Evolutionary conservation across 2,888 invertebrate genomes (phyloP), one percentile per base, ranked within the genome.

Genomic region (Tribolium freemani): DNA sequence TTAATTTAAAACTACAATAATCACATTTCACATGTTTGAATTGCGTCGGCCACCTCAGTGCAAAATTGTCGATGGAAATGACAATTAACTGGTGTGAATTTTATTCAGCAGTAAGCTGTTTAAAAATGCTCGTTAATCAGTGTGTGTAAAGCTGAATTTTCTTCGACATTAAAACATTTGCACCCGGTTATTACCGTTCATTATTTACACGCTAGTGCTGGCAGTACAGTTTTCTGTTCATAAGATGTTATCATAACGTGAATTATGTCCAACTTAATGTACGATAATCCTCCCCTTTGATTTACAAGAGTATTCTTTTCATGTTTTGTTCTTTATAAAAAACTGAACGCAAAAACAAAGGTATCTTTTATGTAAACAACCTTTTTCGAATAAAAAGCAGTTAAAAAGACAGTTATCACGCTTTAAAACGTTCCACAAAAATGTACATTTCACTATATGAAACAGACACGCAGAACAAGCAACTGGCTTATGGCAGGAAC

Each of bases 381-480:
- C 11, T 20, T 53, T 53, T 54, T 26, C 38, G 20, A 30, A 38
- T 10, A 30, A 46, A 66, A 66, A 53, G 21, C 66, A 45, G 38
- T 66, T 66, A 66, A 66, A 66, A 66, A 66, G 66, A 66, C 66
- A 66, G 66, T 66, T 66, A 66, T 66, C 66, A 54, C 66, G 66
- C 26, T 66, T 66, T 66, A 54, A 66, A 66, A 53, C 44, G 38
- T n/a, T 20, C 38, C n/a, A 64, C 51, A 53, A 64, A 48, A 64
- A 54, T 66, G 63, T 13, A 6, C 63, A 31, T 45, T 48, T 11
- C 21, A 48, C 21, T 61, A 20, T 10, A 26, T 50, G 51, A 51
- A 51, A 6, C 13, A 30, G 54, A 53, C 44, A 30, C 16, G 11
- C 50, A 50, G 45, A 31, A 50, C 60, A 51, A 21, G 48, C 48